Evolutionary conservation across 2,888 invertebrate species (phyloP).

Genomic region (Drosophila pegasa): DNA sequence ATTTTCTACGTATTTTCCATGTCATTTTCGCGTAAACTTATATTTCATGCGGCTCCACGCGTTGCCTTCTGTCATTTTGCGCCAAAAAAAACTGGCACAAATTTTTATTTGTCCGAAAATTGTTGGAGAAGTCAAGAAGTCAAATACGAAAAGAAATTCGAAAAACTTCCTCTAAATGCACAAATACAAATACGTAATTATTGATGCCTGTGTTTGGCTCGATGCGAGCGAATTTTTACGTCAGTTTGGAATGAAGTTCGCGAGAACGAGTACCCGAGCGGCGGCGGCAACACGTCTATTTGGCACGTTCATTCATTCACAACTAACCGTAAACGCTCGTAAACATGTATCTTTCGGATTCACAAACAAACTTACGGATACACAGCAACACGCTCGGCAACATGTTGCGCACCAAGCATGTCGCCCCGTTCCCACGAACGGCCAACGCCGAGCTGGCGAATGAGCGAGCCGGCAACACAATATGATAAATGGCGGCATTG

Average conservation of each 20-base stretch:
- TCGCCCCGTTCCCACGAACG: slow-evolving; percentile 45
- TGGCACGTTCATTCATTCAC: slow-evolving; percentile 85
- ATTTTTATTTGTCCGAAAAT: slow-evolving; percentile 33
- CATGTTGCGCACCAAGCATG: slow-evolving; percentile 44
- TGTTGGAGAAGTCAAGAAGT: slow-evolving; percentile 19
- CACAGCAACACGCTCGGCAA: slow-evolving; percentile 53
- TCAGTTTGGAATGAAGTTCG: slow-evolving; percentile 65
- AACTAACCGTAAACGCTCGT: slow-evolving; percentile 81
- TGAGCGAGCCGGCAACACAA: slow-evolving; percentile 61
- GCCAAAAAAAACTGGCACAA: slow-evolving; percentile 64
- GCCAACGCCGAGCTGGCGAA: slow-evolving; percentile 47
- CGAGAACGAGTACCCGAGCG: slow-evolving; percentile 67
- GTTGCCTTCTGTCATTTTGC: slow-evolving; percentile 62
- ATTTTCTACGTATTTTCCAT: slow-evolving; percentile 81
- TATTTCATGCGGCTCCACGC: slow-evolving; percentile 30
- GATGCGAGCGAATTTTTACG: slow-evolving; percentile 62
- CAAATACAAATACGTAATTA: slow-evolving; percentile 31
- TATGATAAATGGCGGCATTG: slow-evolving; percentile 81
- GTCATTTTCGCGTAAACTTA: slow-evolving; percentile 70
- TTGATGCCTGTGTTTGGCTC: slow-evolving; percentile 19
- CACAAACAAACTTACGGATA: slow-evolving; percentile 48
- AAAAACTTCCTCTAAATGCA: slow-evolving; percentile 29
- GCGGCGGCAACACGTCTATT: slow-evolving; percentile 82
- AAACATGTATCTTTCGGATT: slow-evolving; percentile 74
- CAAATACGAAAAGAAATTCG: slow-evolving; percentile 5